phyloP scores from a whole-genome alignment of 2,113 vertebrate species.

The Dolichotis patagonum region DNA sequence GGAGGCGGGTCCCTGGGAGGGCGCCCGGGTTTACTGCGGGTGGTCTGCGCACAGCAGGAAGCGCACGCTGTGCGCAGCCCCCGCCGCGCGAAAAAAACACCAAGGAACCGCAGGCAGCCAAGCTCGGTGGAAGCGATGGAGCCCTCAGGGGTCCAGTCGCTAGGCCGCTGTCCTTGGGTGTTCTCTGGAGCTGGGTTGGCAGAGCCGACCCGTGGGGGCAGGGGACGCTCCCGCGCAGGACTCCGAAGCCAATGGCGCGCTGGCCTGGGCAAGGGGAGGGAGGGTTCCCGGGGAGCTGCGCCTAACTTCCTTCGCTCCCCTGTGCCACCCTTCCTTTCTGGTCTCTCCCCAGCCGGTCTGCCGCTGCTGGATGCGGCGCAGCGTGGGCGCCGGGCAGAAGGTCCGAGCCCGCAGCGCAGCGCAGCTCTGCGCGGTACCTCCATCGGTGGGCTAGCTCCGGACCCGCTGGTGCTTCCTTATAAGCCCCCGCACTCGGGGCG shows the following conservation, averaged over 20 bases:
- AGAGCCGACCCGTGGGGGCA: background rate
- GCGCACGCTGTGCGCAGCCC: background rate
- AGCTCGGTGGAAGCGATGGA: background rate
- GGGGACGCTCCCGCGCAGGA: background rate
- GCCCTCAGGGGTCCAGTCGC: background rate
- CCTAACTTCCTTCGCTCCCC: background rate
- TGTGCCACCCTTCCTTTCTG: slow-evolving; percentile 6
- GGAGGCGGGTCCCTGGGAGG: background rate
- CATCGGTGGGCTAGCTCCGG: background rate
- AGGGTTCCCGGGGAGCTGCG: background rate
- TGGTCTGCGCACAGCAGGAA: background rate
- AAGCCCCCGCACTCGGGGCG: background rate
- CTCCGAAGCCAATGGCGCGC: background rate
- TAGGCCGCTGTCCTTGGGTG: background rate
- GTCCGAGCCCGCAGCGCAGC: background rate
- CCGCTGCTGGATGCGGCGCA: background rate
- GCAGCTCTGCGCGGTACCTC: background rate
- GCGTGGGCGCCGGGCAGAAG: background rate
- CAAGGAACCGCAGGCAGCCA: background rate
- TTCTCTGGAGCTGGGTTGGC: background rate
- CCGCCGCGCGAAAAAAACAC: background rate
- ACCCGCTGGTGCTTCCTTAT: background rate
- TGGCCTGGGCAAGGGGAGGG: background rate
- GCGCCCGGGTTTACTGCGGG: background rate
- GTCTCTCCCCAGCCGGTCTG: background rate